Evolutionary conservation across 1,140 invertebrate species (phyloP).

Genomic region (Popillia japonica): DNA sequence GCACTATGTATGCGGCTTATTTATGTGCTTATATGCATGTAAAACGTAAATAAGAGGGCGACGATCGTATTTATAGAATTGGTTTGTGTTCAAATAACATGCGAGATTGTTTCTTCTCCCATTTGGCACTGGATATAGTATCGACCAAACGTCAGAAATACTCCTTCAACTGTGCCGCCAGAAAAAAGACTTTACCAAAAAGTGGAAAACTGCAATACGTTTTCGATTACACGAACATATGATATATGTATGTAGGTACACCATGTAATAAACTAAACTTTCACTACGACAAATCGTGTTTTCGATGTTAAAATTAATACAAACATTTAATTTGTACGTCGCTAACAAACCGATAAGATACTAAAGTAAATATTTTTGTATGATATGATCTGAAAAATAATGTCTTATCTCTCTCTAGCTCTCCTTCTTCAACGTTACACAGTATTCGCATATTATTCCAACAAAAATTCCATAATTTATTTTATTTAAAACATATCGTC

Average conservation of each 20-base stretch:
- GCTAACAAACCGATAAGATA: no score
- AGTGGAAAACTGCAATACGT: background rate
- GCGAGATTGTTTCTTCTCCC: conserved; percentile 12
- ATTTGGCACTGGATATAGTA: conserved; percentile 29
- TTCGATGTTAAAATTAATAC: background rate
- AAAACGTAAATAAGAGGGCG: background rate
- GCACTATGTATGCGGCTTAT: background rate
- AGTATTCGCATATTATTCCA: no score
- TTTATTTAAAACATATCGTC: no score
- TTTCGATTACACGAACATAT: background rate
- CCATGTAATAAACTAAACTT: background rate
- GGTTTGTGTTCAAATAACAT: conserved; percentile 23
- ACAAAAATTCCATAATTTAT: no score
- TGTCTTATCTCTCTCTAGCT: no score
- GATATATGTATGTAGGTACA: no score
- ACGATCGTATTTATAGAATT: conserved; percentile 22
- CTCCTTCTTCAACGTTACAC: no score
- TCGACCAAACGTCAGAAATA: conserved; percentile 31
- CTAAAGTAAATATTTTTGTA: no score
- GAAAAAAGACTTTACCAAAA: background rate
- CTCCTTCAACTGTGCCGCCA: background rate
- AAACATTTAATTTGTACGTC: background rate
- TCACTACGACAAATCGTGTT: background rate
- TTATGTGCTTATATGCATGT: conserved; percentile 19
- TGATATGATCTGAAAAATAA: no score